Percentiles rank a stretch among this genome's conserved stretches.
phyloP scores from a whole-genome alignment of 2,797 vertebrate genomes.

The Xyrichtys novacula region DNA sequence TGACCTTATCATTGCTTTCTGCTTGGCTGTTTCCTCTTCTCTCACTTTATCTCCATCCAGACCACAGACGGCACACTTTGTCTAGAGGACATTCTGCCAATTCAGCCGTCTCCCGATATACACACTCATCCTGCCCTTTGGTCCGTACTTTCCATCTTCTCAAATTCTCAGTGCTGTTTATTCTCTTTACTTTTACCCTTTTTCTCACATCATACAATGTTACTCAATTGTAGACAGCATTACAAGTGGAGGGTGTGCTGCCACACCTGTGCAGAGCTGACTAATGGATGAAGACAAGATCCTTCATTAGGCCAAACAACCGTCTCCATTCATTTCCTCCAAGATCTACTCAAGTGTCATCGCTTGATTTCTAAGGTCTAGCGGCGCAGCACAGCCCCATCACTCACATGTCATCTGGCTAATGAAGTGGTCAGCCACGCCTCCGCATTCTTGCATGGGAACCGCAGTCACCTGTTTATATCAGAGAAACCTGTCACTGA shows the following conservation, averaged over 20 bases:
- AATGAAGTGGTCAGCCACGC: constrained; percentile 56
- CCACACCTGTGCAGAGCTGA: constrained; percentile 22
- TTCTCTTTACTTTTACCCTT: neutral
- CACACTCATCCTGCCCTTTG: constrained; percentile 3
- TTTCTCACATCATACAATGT: constrained; percentile 36
- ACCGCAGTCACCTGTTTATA: constrained; percentile 41
- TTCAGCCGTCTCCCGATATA: neutral
- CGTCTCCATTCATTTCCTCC: constrained; percentile 39
- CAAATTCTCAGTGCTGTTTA: neutral
- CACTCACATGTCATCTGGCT: constrained; percentile 58
- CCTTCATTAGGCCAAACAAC: constrained; percentile 38
- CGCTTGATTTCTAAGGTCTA: constrained; percentile 50
- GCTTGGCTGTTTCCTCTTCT: constrained; percentile 30
- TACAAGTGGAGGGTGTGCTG: constrained; percentile 1
- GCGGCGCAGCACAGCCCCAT: constrained; percentile 34
- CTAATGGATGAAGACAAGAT: constrained; percentile 55
- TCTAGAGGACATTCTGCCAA: constrained; percentile 28
- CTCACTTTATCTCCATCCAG: constrained; percentile 33
- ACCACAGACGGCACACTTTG: constrained; percentile 21
- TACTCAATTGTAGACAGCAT: constrained; percentile 22
- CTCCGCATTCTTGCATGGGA: constrained; percentile 25
- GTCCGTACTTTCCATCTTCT: neutral
- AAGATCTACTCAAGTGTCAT: constrained; percentile 41
- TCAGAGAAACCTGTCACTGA: constrained; percentile 19
- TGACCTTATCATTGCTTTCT: constrained; percentile 43